These are phyloP conservation scores for Charadrius vociferus DNA, from an alignment of 2,113 vertebrate species.

Conservation along the genomic window DNA sequence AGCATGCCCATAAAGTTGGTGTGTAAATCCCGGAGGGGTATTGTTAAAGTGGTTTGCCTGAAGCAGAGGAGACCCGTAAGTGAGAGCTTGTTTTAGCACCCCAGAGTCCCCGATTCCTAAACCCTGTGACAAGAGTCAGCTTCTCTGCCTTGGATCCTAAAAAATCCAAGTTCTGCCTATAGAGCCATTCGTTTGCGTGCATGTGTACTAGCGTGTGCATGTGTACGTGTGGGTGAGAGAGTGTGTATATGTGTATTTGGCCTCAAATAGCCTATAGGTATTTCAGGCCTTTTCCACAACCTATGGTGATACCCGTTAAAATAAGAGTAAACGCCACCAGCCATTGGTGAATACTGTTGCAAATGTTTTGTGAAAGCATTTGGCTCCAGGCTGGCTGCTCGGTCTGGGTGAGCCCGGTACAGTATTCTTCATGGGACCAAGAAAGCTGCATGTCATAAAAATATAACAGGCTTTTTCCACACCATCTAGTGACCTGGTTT, in stretches of 20 bases:
- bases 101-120: neutral
- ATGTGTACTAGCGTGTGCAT: neutral
- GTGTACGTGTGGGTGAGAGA: neutral
- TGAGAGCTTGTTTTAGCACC: neutral
- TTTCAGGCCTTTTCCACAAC: neutral
- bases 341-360: neutral
- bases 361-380: conserved; percentile 20
- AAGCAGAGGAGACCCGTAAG: neutral
- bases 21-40: neutral
- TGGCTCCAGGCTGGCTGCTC: neutral
- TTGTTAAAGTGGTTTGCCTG: neutral
- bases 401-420: neutral
- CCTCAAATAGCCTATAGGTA: neutral
- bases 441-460: neutral
- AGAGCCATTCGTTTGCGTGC: conserved; percentile 19
- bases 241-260: neutral
- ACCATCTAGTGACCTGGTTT: neutral
- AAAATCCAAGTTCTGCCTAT: conserved; percentile 60
- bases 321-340: neutral
- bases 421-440: neutral
- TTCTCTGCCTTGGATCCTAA: conserved; percentile 59
- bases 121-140: neutral
- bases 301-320: neutral
- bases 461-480: neutral
- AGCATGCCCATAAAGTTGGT: neutral